A percentile compares a stretch with the other conserved stretches of the same genome.
phyloP scores from a whole-genome alignment of 2,888 invertebrate genomes.

The Listrodromus nycthemerus region DNA sequence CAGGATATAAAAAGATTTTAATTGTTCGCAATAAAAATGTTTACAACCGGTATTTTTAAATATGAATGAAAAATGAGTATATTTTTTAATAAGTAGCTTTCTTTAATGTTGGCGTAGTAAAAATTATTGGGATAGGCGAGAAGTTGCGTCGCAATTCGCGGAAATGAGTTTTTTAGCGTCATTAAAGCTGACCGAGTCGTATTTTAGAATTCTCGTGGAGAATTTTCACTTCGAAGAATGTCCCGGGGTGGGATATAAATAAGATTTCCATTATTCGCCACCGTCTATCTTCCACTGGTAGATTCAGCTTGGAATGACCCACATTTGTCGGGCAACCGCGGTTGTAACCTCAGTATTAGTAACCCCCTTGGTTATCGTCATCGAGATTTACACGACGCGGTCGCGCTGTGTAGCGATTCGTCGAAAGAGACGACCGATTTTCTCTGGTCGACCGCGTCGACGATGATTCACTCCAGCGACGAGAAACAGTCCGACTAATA shows the following conservation, averaged over 20 bases:
- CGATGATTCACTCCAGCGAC: slow-evolving; percentile 11
- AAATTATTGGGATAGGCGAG: neutral
- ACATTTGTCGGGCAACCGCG: slow-evolving; percentile 29
- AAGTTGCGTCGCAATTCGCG: neutral
- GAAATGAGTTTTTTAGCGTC: neutral
- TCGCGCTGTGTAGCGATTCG: neutral
- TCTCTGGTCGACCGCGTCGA: slow-evolving; percentile 5
- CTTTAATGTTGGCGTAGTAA: no score
- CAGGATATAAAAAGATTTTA: slow-evolving; percentile 3
- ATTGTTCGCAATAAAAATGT: no score
- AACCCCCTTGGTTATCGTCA: neutral
- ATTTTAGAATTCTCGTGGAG: neutral
- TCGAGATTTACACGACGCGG: neutral
- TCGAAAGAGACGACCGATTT: slow-evolving; percentile 13
- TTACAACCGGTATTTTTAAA: no score
- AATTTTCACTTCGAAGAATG: neutral
- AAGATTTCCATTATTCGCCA: neutral
- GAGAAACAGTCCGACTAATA: neutral
- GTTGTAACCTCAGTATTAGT: slow-evolving; percentile 23
- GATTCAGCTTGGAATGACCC: slow-evolving; percentile 14
- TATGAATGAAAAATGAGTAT: no score
- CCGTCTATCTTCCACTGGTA: neutral
- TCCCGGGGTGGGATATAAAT: slow-evolving; percentile 15
- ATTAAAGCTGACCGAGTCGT: neutral
- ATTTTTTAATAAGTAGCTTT: no score